These are phyloP conservation scores for Stichopus chloronotus DNA, from an alignment of 35 echinoderm and acorn worm genomes.

Conservation along the genomic window DNA sequence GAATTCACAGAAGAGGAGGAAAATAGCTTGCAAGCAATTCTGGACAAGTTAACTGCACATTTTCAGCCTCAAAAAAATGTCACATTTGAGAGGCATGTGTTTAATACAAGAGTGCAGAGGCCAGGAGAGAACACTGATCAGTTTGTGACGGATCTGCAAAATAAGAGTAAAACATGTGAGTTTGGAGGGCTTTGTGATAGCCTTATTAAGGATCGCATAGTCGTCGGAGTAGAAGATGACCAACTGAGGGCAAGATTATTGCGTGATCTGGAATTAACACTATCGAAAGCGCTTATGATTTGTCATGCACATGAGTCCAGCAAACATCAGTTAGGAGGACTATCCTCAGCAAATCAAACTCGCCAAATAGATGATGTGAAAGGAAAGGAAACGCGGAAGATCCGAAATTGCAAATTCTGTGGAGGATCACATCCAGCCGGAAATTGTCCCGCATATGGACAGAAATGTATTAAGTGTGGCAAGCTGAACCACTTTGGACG, in stretches of 20 bases:
- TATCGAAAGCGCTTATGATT: slow-evolving; percentile 63
- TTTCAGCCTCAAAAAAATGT: slow-evolving; percentile 58
- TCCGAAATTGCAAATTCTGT: slow-evolving; percentile 43
- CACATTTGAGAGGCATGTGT: slow-evolving; percentile 63
- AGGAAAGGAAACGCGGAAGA: not conserved
- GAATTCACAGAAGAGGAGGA: not conserved
- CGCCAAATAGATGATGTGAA: not conserved
- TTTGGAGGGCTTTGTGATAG: slow-evolving; percentile 63
- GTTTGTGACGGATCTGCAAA: slow-evolving; percentile 57
- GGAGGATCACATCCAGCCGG: not conserved
- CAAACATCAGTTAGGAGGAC: not conserved
- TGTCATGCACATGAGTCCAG: slow-evolving; percentile 58
- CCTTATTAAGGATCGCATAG: slow-evolving; percentile 53
- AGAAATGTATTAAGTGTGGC: slow-evolving; percentile 49
- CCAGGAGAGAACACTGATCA: slow-evolving; percentile 44
- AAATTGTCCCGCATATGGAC: slow-evolving; percentile 46
- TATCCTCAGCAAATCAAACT: not conserved
- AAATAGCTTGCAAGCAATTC: not conserved
- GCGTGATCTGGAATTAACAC: not conserved
- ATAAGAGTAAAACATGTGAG: slow-evolving; percentile 58
- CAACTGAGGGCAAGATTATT: slow-evolving; percentile 24
- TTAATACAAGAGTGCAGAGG: slow-evolving; percentile 55
- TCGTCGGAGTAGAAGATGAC: slow-evolving; percentile 43
- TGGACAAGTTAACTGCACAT: slow-evolving; percentile 55
- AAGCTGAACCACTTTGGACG: slow-evolving; percentile 56